These are phyloP conservation scores for Stegostoma tigrinum DNA, from an alignment of 2,113 vertebrate genomes.

Conservation along the genomic window DNA sequence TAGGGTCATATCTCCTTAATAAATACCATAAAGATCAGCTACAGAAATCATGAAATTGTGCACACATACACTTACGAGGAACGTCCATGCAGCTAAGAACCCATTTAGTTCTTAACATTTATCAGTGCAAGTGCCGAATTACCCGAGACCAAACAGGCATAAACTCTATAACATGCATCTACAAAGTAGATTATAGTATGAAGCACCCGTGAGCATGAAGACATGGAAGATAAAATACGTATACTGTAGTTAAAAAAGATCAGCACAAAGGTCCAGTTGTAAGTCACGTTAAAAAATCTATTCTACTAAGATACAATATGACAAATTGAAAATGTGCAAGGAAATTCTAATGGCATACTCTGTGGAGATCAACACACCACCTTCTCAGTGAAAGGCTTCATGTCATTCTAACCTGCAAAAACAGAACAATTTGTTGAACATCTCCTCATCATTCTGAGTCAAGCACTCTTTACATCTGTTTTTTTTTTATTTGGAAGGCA, in stretches of 20 bases:
- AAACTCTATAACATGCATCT: background rate
- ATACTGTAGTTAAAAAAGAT: background rate
- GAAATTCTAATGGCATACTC: background rate
- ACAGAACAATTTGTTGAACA: background rate
- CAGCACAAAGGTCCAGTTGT: background rate
- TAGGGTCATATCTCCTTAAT: slow-evolving; percentile 13
- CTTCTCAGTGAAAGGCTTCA: background rate
- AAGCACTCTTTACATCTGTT: background rate
- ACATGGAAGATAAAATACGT: background rate
- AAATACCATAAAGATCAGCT: slow-evolving; percentile 13
- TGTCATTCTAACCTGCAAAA: background rate
- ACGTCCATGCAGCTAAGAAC: background rate
- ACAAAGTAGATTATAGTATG: background rate
- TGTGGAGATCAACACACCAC: background rate
- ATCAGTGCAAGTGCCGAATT: background rate
- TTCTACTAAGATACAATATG: background rate
- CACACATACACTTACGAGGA: background rate
- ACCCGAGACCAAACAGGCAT: background rate
- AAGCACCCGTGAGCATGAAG: background rate
- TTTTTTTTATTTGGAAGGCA: background rate
- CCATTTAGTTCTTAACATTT: background rate
- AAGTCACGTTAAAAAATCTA: background rate
- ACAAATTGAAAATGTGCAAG: background rate
- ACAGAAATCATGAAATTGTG: background rate
- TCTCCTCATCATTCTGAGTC: background rate